Evolutionary conservation across 2,888 invertebrate genomes (phyloP).

Genomic region (Smittia aterrima): DNA sequence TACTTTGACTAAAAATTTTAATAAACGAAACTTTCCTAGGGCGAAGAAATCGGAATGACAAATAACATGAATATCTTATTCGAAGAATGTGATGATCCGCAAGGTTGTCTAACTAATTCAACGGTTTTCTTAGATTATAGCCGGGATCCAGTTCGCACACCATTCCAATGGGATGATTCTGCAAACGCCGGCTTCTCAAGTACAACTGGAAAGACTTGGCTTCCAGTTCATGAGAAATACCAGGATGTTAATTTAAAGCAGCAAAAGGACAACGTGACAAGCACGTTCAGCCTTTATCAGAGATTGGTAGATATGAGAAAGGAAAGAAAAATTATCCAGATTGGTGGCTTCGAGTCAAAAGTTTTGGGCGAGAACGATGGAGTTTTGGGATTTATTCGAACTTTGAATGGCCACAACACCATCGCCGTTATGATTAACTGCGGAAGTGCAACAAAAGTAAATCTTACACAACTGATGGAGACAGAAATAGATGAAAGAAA

Average conservation of each 20-base stretch:
- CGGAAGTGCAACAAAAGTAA: constrained; percentile 50
- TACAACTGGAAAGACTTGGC: constrained; percentile 58
- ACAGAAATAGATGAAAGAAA: not conserved
- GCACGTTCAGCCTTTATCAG: constrained; percentile 46
- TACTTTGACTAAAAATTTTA: not conserved
- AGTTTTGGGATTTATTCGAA: constrained; percentile 44
- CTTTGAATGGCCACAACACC: constrained; percentile 36
- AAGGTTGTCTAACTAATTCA: constrained; percentile 56
- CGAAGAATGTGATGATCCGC: constrained; percentile 50
- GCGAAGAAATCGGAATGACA: constrained; percentile 69
- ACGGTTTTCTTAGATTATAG: constrained; percentile 52
- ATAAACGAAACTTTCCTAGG: constrained; percentile 52
- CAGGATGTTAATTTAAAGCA: constrained; percentile 56
- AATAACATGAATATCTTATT: constrained; percentile 52
- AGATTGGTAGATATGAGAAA: not conserved
- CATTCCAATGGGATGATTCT: constrained; percentile 57
- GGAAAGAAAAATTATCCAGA: constrained; percentile 52
- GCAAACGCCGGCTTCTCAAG: constrained; percentile 56
- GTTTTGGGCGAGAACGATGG: constrained; percentile 45
- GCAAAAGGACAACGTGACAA: constrained; percentile 55
- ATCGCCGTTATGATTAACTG: constrained; percentile 55
- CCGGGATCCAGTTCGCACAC: constrained; percentile 70
- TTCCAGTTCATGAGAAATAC: constrained; percentile 62
- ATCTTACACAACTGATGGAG: constrained; percentile 51
- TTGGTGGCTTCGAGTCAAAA: constrained; percentile 52